Percentiles rank a stretch among this genome's conserved stretches.
Conservation (phyloP, 2,113 vertebrate genomes). For the Promerops cafer region DNA sequence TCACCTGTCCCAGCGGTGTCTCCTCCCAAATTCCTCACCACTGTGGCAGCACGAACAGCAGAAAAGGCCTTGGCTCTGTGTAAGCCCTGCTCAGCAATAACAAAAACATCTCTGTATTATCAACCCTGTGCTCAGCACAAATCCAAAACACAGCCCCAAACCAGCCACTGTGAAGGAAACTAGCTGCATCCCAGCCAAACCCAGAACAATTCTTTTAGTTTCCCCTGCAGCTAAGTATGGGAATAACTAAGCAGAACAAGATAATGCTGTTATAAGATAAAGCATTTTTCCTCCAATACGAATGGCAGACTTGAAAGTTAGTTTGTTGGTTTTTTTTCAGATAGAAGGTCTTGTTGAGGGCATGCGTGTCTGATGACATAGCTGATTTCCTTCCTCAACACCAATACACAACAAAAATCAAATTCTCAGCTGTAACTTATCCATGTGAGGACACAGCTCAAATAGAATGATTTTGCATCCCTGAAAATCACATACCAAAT, state of each 20-base stretch:
- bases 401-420: neutral
- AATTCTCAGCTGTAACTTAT: neutral
- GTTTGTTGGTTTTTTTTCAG: neutral
- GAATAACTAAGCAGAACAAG: neutral
- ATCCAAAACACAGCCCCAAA: fast-evolving
- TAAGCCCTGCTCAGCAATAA: neutral
- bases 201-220: neutral
- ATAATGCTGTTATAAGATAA: neutral
- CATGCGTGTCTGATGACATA: neutral
- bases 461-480: neutral
- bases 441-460: neutral
- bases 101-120: neutral
- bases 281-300: neutral
- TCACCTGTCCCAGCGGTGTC: neutral
- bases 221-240: neutral
- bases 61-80: neutral
- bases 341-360: neutral
- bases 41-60: fast-evolving
- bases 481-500: neutral
- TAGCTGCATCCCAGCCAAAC: neutral
- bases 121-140: neutral
- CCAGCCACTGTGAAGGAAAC: neutral
- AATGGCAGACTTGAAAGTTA: neutral
- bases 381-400: neutral
- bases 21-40: neutral